Evolutionary conservation across 2,113 vertebrate genomes (phyloP).

Genomic region (Gallinago media): DNA sequence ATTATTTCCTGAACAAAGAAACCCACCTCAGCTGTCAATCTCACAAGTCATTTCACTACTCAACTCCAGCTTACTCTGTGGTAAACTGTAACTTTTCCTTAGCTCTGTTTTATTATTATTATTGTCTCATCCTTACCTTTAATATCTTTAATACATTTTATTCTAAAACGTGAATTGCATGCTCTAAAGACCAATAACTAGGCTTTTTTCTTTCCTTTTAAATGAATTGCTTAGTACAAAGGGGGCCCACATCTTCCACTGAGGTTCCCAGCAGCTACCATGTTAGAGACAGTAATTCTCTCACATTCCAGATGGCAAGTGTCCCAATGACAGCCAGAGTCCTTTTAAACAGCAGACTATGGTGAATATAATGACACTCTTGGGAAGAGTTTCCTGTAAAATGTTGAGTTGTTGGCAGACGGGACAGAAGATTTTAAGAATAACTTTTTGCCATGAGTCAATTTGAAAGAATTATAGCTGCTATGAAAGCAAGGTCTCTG

Average conservation of each 20-base stretch:
- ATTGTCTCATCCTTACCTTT: not conserved
- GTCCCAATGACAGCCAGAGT: not conserved
- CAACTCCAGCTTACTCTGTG: not conserved
- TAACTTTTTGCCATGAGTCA: conserved; percentile 10
- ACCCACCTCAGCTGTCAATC: not conserved
- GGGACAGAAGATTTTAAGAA: conserved; percentile 38
- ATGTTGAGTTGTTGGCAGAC: conserved; percentile 29
- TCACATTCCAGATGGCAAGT: conserved; percentile 28
- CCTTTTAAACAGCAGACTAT: conserved; percentile 26
- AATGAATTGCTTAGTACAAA: not conserved
- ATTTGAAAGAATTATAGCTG: not conserved
- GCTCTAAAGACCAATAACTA: not conserved
- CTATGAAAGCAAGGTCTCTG: not conserved
- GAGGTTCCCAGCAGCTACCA: conserved; percentile 5
- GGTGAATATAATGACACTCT: not conserved
- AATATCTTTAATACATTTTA: not conserved
- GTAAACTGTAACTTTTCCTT: not conserved
- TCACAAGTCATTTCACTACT: not conserved
- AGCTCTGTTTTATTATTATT: not conserved
- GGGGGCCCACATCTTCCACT: not conserved
- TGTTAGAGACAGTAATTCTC: not conserved
- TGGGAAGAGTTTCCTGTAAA: conserved; percentile 30
- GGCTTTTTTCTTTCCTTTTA: not conserved
- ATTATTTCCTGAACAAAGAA: not conserved
- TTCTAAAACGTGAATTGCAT: not conserved